Evolutionary conservation across 2,888 invertebrate genomes (phyloP).

Genomic region (Caenorhabditis plicata): DNA sequence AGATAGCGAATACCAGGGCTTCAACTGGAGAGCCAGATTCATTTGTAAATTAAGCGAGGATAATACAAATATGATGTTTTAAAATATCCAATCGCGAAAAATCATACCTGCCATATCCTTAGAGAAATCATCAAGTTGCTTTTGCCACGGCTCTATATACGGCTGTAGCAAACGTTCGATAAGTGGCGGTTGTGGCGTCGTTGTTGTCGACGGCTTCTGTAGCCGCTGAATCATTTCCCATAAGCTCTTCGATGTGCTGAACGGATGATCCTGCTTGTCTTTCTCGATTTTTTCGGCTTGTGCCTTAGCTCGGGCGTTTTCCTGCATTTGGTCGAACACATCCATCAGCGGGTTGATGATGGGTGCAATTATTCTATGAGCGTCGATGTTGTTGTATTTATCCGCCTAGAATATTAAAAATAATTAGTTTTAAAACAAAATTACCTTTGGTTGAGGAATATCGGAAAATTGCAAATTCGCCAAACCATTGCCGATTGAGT

Average conservation of each 20-base stretch:
- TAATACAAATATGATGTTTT: no score
- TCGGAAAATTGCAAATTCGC: conserved; percentile 27
- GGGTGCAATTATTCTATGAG: conserved; percentile 51
- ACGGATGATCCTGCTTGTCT: conserved; percentile 24
- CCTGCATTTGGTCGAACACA: conserved; percentile 50
- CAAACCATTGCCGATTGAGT: conserved; percentile 22
- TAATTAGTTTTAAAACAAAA: background rate
- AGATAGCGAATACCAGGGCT: no score
- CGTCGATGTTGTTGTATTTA: conserved; percentile 45
- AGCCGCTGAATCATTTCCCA: conserved; percentile 43
- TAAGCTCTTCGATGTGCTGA: conserved; percentile 37
- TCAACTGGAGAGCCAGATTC: no score
- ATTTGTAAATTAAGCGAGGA: no score
- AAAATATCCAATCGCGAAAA: no score
- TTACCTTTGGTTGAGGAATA: conserved; percentile 17
- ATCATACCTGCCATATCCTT: conserved; percentile 31
- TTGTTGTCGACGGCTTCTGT: conserved; percentile 45
- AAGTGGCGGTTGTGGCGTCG: conserved; percentile 46
- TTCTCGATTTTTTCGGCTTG: conserved; percentile 44
- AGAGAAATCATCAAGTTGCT: conserved; percentile 42
- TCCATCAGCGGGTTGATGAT: conserved; percentile 53
- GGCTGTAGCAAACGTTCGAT: conserved; percentile 51
- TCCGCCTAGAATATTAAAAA: conserved; percentile 15
- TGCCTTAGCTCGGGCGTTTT: conserved; percentile 38
- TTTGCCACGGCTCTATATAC: conserved; percentile 51